phyloP scores from a whole-genome alignment of 2,888 invertebrate genomes.

The Lasioglossum marginatum region DNA sequence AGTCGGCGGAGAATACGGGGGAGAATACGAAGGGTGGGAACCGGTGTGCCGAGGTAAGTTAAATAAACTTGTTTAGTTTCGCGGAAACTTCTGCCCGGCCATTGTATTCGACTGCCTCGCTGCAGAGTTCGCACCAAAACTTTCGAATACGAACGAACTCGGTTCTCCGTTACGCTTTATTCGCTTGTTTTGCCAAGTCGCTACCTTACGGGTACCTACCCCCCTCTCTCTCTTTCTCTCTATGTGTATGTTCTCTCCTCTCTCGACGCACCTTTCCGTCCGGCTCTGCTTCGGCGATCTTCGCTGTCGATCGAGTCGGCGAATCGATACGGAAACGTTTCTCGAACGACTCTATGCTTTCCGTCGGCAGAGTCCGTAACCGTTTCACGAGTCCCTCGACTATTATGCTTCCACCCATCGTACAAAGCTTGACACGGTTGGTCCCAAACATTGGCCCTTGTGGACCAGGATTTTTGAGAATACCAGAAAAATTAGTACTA shows the following conservation, averaged over 20 bases:
- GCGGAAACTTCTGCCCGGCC: slow-evolving; percentile 79
- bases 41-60: slow-evolving; percentile 78
- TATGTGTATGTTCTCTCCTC: background rate
- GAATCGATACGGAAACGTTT: background rate
- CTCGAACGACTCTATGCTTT: background rate
- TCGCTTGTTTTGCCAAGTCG: slow-evolving; percentile 78
- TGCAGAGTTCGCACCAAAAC: slow-evolving; percentile 77
- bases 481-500: background rate
- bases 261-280: background rate
- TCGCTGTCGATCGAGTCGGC: background rate
- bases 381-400: background rate
- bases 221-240: background rate
- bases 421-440: background rate
- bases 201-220: slow-evolving; percentile 38
- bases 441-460: background rate
- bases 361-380: background rate
- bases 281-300: background rate
- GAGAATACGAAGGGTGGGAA: slow-evolving; percentile 50
- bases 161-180: slow-evolving; percentile 80
- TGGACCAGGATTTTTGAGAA: background rate
- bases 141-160: slow-evolving; percentile 81
- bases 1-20: slow-evolving; percentile 36
- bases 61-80: slow-evolving; percentile 84
- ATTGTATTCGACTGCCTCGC: slow-evolving; percentile 81
- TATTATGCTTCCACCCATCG: no score